A percentile compares a stretch with the other conserved stretches of the same genome.
Conservation (phyloP, 2,888 invertebrate genomes). For the Notodonta dromedarius region DNA sequence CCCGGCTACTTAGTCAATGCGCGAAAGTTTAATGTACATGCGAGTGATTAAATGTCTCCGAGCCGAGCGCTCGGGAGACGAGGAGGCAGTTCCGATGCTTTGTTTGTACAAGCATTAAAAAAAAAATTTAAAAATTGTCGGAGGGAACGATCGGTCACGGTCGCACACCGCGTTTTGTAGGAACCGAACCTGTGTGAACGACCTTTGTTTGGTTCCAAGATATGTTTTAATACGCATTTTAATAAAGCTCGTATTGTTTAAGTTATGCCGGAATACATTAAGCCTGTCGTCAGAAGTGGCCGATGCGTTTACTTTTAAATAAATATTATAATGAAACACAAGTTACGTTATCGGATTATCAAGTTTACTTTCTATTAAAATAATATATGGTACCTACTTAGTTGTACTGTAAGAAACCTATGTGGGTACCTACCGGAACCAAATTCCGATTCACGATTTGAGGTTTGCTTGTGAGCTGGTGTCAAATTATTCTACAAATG, state of each 20-base stretch:
- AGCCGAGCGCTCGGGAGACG: conserved; percentile 16
- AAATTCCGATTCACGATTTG: too few species aligned
- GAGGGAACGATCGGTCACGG: conserved; percentile 65
- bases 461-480: too few species aligned
- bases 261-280: conserved; percentile 70
- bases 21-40: conserved; percentile 22
- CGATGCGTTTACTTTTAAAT: conserved; percentile 43
- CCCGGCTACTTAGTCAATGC: conserved; percentile 21
- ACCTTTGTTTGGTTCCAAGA: conserved; percentile 70
- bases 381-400: background rate
- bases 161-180: conserved; percentile 63
- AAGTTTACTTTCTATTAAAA: conserved; percentile 19
- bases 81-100: conserved; percentile 43
- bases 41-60: background rate
- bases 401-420: background rate
- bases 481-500: too few species aligned
- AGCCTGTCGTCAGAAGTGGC: conserved; percentile 57
- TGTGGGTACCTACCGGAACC: background rate
- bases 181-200: conserved; percentile 68
- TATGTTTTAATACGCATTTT: conserved; percentile 79
- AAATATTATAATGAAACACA: conserved; percentile 34
- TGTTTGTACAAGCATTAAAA: conserved; percentile 36
- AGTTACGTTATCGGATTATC: conserved; percentile 32
- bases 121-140: conserved; percentile 45
- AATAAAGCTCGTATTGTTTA: conserved; percentile 76